These are phyloP conservation scores for Campoplex nolae DNA, from an alignment of 2,888 invertebrate species.

Conservation along the genomic window DNA sequence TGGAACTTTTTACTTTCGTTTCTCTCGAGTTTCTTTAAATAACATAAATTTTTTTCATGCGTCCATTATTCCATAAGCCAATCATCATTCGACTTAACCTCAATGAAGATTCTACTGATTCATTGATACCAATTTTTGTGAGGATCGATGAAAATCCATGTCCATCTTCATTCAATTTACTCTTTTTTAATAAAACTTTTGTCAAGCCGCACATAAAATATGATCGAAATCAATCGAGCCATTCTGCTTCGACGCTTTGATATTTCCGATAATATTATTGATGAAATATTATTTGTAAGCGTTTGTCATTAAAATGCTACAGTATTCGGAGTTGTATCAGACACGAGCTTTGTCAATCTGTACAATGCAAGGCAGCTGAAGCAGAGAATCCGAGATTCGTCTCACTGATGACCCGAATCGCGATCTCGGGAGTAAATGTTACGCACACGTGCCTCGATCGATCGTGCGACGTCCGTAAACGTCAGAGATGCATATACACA, in stretches of 20 bases:
- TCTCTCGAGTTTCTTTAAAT: background rate
- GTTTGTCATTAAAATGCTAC: background rate
- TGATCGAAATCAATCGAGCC: no score
- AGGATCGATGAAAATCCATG: background rate
- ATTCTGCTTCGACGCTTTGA: background rate
- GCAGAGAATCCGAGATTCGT: slow-evolving; percentile 54
- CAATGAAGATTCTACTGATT: background rate
- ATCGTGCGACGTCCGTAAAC: slow-evolving; percentile 66
- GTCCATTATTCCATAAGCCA: background rate
- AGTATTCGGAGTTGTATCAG: background rate
- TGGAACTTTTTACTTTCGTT: no score
- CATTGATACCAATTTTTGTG: background rate
- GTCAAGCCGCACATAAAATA: no score
- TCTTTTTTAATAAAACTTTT: no score
- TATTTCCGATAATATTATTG: background rate
- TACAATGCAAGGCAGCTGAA: slow-evolving; percentile 71
- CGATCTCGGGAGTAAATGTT: slow-evolving; percentile 57
- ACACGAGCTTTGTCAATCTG: slow-evolving; percentile 25
- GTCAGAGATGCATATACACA: slow-evolving; percentile 77
- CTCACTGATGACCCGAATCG: slow-evolving; percentile 62
- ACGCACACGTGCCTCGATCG: slow-evolving; percentile 60
- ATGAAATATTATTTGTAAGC: background rate
- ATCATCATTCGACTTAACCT: background rate
- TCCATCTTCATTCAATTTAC: background rate
- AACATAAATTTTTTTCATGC: background rate